Evolutionary conservation across 2,797 vertebrate species (phyloP), one percentile per base, ranked within the genome.

Genomic region (Karalla daura): DNA sequence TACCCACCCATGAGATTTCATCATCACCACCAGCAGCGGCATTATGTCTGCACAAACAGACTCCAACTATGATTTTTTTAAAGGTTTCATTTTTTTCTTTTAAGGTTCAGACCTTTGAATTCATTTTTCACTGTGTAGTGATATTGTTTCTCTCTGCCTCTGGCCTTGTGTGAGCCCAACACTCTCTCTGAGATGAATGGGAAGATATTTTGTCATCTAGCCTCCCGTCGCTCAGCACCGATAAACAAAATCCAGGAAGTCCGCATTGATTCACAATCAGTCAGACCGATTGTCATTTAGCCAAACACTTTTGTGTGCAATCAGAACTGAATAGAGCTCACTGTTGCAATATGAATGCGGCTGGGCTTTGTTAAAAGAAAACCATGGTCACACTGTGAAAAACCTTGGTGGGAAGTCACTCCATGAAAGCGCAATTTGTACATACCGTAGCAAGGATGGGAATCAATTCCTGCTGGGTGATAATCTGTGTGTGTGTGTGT

Each of bases 381-480:
- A 24, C 2, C n/a, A n/a, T n/a, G n/a, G n/a, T 15, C 41, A 50
- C 40, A 20, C 36, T 18, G 23, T 60, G 15, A 41, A 24, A 60
- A 21, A 50, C 62, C 21, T 63, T 37, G 36, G 59, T 60, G 51
- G n/a, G 11, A 62, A 51, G 24, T 46, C 0, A 0, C 55, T 7
- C 2, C 11, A 59, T 59, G 55, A 52, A 71, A 40, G 18, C 11
- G 40, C 46, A 56, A 53, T 77, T 66, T 77, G 55, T 58, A 44
- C 47, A 24, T 12, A 71, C 36, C 18, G 40, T 43, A 32, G 11
- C 21, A 40, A 17, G 21, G 46, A 65, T 79, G 30, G 60, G 54
- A 72, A 72, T 39, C 24, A 28, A 25, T 33, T 37, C 51, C 61
- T 33, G 66, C 30, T 36, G 21, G 10, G 27, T 60, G 18, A 39